Base-by-base conservation (phyloP, 1,140 invertebrate species). In the Cherax destructor region DNA sequence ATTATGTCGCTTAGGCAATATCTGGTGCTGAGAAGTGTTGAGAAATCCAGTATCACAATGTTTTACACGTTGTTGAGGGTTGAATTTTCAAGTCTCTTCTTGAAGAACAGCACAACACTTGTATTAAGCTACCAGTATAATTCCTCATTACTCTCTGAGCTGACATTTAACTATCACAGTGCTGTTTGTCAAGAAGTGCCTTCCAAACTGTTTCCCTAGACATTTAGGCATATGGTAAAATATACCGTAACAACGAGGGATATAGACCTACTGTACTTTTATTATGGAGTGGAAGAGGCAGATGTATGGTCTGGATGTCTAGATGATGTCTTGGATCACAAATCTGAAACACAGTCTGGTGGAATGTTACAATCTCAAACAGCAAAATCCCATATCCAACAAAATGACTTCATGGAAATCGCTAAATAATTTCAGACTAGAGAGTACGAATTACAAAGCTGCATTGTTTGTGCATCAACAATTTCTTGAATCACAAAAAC, bases 1-100 rank as follows among this genome's bases (percentile, higher is more conserved):
- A 79, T 80, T 80, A 88, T 81, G 78, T 88, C 78, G 81, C 69
- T 80, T 81, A 88, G 86, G 86, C 86, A 88, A 88, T 80, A 41
- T 59, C 56, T 84, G 83, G 83, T 84, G 86, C 78, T 81, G 86
- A 81, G 78, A 88, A 79, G 61, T 72, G 69, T 88, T 79, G 59
- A 80, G 77, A 88, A 88, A 88, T 80, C 86, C 77, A 79, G 69
- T 80, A 80, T 80, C 78, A 88, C 78, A 80, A 88, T 81, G 78
- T 65, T 81, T 81, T 65, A 80, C 77, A 88, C 77, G 78, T 80
- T 88, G 86, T 88, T 81, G 77, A 88, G 78, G 86, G 59, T 69
- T 81, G 52, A 61, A 88, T 88, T 61, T 81, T 79, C 76, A 88
- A 50, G 86, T 52, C 77, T 88, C 78, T 81, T 49, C 77, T 80